Percentiles rank a stretch among this genome's conserved stretches.
These are phyloP conservation scores for Hermaeophaga mercurialis DNA, from an alignment of 2,888 invertebrate genomes.

Conservation along the genomic window DNA sequence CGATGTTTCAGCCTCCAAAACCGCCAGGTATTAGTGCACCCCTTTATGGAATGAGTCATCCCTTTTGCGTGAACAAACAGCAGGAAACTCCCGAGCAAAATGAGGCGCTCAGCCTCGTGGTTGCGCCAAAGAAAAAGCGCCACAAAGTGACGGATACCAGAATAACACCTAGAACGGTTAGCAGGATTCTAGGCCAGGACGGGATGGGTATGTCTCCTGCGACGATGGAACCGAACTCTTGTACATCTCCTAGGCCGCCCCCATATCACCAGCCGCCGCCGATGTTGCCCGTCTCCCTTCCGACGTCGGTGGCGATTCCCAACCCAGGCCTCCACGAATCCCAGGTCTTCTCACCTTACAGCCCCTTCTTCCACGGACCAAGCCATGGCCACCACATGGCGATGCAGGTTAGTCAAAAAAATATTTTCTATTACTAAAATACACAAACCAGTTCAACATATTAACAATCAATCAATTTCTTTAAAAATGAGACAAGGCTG, in stretches of 20 bases:
- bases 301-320: constrained; percentile 95
- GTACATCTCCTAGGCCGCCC: constrained; percentile 64
- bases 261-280: constrained; percentile 78
- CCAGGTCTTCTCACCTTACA: constrained; percentile 90
- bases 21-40: constrained; percentile 68
- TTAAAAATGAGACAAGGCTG: too few relatives aligned
- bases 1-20: constrained; percentile 86
- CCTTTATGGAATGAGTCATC: constrained; percentile 65
- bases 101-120: constrained; percentile 92
- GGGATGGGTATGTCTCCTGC: constrained; percentile 69
- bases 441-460: too few relatives aligned
- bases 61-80: constrained; percentile 66
- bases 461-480: too few relatives aligned
- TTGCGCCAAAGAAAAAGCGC: constrained; percentile 94
- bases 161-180: constrained; percentile 88
- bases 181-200: constrained; percentile 81
- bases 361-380: constrained; percentile 79
- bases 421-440: too few relatives aligned
- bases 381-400: constrained; percentile 59
- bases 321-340: constrained; percentile 95
- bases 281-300: constrained; percentile 86
- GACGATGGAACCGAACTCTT: constrained; percentile 65
- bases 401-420: constrained; percentile 54
- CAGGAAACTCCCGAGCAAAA: constrained; percentile 81
- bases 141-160: constrained; percentile 96